Percentiles rank a stretch among this genome's conserved stretches.
phyloP scores from a whole-genome alignment of 2,888 invertebrate species.

The Ischnura elegans region DNA sequence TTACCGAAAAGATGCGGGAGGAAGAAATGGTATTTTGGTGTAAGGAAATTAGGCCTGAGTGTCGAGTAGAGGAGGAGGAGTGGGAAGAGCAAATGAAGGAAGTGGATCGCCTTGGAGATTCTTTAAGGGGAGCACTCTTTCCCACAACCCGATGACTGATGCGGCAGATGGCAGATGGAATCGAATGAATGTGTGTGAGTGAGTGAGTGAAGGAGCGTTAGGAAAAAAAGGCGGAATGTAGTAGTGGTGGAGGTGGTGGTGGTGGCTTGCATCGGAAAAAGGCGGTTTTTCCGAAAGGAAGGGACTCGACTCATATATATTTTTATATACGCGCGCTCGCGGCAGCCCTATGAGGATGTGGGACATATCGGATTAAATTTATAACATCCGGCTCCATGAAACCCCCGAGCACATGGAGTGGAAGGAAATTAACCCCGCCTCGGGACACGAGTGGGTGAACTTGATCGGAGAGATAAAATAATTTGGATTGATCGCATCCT shows the following conservation, averaged over 20 bases:
- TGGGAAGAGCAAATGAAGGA: background rate
- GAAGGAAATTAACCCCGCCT: background rate
- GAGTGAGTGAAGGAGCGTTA: background rate
- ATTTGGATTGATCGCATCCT: constrained; percentile 38
- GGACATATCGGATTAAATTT: constrained; percentile 48
- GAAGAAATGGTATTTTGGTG: background rate
- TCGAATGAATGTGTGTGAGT: constrained; percentile 10
- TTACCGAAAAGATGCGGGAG: constrained; percentile 36
- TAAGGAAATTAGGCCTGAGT: background rate
- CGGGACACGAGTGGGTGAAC: constrained; percentile 24
- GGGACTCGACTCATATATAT: background rate
- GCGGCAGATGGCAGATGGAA: constrained; percentile 62
- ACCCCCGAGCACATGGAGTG: background rate
- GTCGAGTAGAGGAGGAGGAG: background rate
- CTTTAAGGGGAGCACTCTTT: constrained; percentile 33
- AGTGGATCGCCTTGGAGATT: constrained; percentile 12
- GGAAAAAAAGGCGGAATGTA: background rate
- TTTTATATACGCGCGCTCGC: background rate
- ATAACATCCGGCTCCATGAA: constrained; percentile 44
- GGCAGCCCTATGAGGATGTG: background rate
- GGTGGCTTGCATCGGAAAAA: constrained; percentile 41
- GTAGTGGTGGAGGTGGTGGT: too few species aligned
- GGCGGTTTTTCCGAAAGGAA: constrained; percentile 38
- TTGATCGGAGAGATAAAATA: constrained; percentile 37
- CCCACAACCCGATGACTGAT: constrained; percentile 59